phyloP scores from a whole-genome alignment of 2,797 vertebrate genomes.

The Muscicapa comitata region DNA sequence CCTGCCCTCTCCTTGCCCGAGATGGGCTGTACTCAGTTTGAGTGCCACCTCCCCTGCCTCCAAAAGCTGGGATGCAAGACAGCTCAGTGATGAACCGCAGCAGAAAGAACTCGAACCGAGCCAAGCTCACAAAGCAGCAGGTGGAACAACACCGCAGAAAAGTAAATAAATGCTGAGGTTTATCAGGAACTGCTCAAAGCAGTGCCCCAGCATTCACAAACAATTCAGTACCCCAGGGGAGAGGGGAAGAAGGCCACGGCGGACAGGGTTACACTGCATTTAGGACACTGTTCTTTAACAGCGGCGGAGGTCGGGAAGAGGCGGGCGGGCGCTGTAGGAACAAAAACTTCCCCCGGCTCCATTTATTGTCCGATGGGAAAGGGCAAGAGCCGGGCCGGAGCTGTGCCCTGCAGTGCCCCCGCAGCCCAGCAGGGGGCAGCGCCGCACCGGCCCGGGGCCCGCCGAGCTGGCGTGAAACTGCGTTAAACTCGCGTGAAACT shows the following conservation, averaged over 20 bases:
- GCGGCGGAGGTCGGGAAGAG: neutral
- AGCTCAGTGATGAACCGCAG: neutral
- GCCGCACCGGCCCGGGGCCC: neutral
- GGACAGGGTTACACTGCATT: neutral
- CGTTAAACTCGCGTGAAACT: no score
- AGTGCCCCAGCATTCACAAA: neutral
- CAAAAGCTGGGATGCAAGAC: neutral
- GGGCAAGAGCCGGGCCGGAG: fast-evolving
- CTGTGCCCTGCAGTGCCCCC: neutral
- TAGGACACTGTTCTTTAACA: neutral
- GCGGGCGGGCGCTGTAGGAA: neutral
- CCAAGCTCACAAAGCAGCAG: neutral
- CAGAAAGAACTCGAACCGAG: neutral
- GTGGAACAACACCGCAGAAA: neutral
- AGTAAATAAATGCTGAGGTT: neutral
- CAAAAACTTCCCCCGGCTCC: neutral
- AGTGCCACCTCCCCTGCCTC: neutral
- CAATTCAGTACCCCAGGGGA: neutral
- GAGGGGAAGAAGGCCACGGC: neutral
- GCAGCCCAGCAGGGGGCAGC: neutral
- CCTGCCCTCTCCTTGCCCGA: neutral
- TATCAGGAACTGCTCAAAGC: neutral
- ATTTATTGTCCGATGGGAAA: fast-evolving
- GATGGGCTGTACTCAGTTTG: neutral
- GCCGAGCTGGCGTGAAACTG: no score